Evolutionary conservation across 2,797 vertebrate genomes (phyloP).

Genomic region (Poecilia gillii): DNA sequence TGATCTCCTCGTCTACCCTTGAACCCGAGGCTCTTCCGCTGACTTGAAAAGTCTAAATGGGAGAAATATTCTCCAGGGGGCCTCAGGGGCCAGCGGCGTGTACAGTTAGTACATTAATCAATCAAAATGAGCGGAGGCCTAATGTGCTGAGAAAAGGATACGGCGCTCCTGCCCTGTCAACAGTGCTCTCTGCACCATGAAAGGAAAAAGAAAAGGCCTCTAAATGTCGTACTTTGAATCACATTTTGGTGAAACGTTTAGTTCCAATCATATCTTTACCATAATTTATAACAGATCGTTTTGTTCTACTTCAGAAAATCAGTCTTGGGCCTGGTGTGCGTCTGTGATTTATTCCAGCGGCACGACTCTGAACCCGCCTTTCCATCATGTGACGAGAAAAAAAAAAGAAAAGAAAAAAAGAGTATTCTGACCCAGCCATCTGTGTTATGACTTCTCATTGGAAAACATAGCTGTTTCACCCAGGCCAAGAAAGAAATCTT

Average conservation of each 20-base stretch:
- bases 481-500: slow-evolving; percentile 2
- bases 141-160: slow-evolving; percentile 23
- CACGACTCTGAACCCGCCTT: slow-evolving; percentile 10
- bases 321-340: not conserved
- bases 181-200: not conserved
- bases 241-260: not conserved
- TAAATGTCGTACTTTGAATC: not conserved
- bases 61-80: slow-evolving; percentile 16
- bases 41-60: slow-evolving; percentile 14
- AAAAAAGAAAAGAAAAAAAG: not conserved
- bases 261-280: not conserved
- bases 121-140: slow-evolving; percentile 15
- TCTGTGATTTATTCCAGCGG: slow-evolving; percentile 19
- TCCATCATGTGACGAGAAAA: slow-evolving; percentile 26
- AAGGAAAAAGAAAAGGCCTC: not conserved
- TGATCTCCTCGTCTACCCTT: not conserved
- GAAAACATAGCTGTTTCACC: slow-evolving; percentile 30
- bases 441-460: slow-evolving; percentile 12
- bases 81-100: slow-evolving; percentile 8
- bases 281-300: not conserved
- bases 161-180: slow-evolving; percentile 19
- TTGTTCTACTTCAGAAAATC: not conserved
- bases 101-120: slow-evolving; percentile 28
- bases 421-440: slow-evolving; percentile 21
- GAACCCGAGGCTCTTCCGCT: slow-evolving; percentile 1